Percentiles rank a stretch among this genome's conserved stretches.
Evolutionary conservation across 2,113 vertebrate species (phyloP).

Genomic region (Alouatta palliata): DNA sequence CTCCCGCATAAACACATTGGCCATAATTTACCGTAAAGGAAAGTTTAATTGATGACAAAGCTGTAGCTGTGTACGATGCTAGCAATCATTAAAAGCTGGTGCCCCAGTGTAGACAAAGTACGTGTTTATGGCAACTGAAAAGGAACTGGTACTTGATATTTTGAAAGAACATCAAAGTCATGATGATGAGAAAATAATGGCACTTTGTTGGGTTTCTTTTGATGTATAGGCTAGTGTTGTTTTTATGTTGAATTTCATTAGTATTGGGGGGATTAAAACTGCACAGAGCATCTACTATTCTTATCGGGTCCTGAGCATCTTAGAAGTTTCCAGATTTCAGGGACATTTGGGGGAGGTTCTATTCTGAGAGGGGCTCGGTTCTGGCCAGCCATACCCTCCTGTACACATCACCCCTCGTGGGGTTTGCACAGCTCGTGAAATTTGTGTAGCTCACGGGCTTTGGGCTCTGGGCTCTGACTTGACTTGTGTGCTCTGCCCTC

Average conservation of each 20-base stretch:
- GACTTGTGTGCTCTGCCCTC: not conserved
- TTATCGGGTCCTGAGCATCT: not conserved
- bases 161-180: not conserved
- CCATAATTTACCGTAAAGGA: constrained; percentile 25
- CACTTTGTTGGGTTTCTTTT: not conserved
- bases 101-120: not conserved
- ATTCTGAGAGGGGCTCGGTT: not conserved
- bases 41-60: not conserved
- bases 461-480: not conserved
- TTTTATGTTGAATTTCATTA: constrained; percentile 9
- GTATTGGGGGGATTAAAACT: not conserved
- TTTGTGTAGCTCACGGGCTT: too few species aligned
- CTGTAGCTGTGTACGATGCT: not conserved
- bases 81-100: not conserved
- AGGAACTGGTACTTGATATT: constrained; percentile 2
- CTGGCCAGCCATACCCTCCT: not conserved
- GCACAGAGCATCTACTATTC: not conserved
- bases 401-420: not conserved
- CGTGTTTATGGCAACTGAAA: not conserved
- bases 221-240: not conserved
- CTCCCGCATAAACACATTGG: not conserved
- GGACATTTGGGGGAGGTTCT: not conserved
- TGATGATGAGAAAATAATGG: not conserved
- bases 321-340: not conserved
- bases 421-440: too few species aligned